Evolutionary conservation across 1,140 invertebrate genomes (phyloP), one percentile per base, ranked within the genome.

Genomic region (Cyphomyrmex costatus): DNA sequence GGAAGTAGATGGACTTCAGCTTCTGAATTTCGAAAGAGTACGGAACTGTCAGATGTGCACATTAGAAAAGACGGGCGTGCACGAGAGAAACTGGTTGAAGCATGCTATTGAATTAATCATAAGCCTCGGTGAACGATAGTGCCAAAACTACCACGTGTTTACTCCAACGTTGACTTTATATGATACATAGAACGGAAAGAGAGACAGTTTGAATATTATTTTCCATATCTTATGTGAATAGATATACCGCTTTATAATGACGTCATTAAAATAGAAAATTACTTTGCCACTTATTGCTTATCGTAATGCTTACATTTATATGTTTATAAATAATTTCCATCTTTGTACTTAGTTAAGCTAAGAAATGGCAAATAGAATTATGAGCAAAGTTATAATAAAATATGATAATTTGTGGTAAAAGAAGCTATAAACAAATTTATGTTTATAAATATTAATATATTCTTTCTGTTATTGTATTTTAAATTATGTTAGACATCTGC

Each of bases 31-130:
- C 14, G 53, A 73, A 61, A 74, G 68, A 83, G 56, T 46, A 42
- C 27, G 36, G 63, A 83, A 83, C 66, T 74, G 68, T 83, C 79
- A 49, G 36, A 73, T 60, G 19, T 33, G 19, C 68, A 33, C 51
- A 27, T 46, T 74, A 73, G 68, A 83, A 83, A 36, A 74, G 24
- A 70, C 33, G 12, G 46, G 21, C n/a, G 49, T 58, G 33, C 51
- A 80, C 21, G 10, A 42, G 24, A 46, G 53, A 74, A 74, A 74
- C 53, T 74, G 30, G 36, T 74, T 83, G 53, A 49, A 60, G 36
- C 7, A 60, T 73, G 24, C 36, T 42, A 74, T 83, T 83, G 68
- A 83, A 83, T 83, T 83, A 83, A 83, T 73, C 79, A 80, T 80
- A 80, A 80, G 63, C 30, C 8, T 24, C 24, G 16, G 24, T 27